These are phyloP conservation scores for Sebastes elongatus DNA, from an alignment of 2,797 vertebrate genomes.

Conservation along the genomic window DNA sequence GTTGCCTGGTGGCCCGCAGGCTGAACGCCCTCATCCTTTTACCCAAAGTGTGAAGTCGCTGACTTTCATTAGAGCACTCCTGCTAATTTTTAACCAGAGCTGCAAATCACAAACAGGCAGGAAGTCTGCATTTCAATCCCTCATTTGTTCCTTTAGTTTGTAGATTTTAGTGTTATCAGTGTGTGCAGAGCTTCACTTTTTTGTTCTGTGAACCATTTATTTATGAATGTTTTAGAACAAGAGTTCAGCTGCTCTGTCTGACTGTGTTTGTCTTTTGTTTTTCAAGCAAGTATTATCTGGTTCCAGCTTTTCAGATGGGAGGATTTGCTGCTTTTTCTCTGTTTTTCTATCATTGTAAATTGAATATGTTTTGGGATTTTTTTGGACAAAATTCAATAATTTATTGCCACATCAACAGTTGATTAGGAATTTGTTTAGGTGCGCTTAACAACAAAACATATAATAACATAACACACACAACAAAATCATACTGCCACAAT, in stretches of 20 bases:
- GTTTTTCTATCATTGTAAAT: background rate
- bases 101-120: conserved; percentile 29
- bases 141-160: background rate
- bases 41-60: conserved; percentile 48
- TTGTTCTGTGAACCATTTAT: background rate
- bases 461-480: no score
- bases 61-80: conserved; percentile 60
- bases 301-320: background rate
- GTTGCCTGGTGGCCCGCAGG: conserved; percentile 32
- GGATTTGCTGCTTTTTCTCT: background rate
- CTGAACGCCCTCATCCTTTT: conserved; percentile 24
- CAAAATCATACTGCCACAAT: no score
- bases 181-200: background rate
- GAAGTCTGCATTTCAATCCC: background rate
- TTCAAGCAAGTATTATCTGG: background rate
- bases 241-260: background rate
- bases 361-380: background rate
- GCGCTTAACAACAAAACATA: no score
- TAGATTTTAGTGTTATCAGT: background rate
- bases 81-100: conserved; percentile 68
- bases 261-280: background rate
- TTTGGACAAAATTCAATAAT: background rate
- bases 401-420: no score
- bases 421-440: no score
- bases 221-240: background rate